Base-by-base conservation (phyloP, 2,113 vertebrate species). In the Nothoprocta pentlandii region DNA sequence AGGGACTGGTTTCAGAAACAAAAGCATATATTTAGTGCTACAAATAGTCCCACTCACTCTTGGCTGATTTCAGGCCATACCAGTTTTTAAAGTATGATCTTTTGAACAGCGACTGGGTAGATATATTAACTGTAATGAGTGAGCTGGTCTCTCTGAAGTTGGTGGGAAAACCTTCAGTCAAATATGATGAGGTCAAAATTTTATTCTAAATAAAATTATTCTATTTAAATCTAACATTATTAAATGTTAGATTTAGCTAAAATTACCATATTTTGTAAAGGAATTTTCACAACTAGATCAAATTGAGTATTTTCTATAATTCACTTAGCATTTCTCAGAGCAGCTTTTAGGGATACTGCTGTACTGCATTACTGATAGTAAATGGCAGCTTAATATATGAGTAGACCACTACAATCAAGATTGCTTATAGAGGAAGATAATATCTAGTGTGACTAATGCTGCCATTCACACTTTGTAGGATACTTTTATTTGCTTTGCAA, bases 401-500 rank as follows among this genome's bases (percentile, higher is more conserved):
- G 32, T 34, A 36, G 34, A 78, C 10, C 32, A n/a, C 44, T 88
- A 23, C 39, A 75, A 39, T 87, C 54, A 73, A 59, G 67, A 85
- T 69, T 85, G 36, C 47, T 83, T 44, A 59, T 59, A 68, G 39
- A 73, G 51, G 30, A 68, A 90, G 64, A 19, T 88, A 51, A 51
- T 80, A 32, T 75, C 61, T 20, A 62, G 59, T 63, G 22, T 68
- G 47, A 86, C 15, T 91, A 84, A 88, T 54, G 61, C 13, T 90
- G 58, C 83, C 82, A 71, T 77, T 64, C 63, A 85, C 36, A 81
- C 49, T 71, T 80, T 59, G 51, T 63, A 76, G 42, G 25, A 85
- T 80, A 58, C 81, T 92, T 96, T 54, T 87, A 67, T 83, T 77
- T 93, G 56, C 61, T 23, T 87, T 88, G 58, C 66, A 85, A 59